Conservation (phyloP, 2,113 vertebrate genomes). For the Echinops telfairi region DNA sequence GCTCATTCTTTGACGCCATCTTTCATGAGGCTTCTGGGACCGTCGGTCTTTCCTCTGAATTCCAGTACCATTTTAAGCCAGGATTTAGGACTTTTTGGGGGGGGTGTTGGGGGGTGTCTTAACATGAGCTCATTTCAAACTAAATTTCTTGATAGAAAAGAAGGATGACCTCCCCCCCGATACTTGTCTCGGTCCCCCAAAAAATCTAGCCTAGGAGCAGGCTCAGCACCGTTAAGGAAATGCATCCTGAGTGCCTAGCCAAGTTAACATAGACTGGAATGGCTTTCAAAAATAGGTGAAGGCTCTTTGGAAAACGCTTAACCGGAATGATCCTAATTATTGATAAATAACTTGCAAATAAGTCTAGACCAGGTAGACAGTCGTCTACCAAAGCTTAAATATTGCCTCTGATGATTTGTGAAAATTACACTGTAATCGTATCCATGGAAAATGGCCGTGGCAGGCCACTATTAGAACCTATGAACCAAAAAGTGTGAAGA, state of each 20-base stretch:
- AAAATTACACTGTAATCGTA: not conserved
- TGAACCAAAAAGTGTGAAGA: not conserved
- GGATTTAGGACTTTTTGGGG: not conserved
- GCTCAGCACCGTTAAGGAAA: not conserved
- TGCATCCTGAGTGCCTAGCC: conserved; percentile 17
- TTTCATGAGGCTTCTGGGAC: conserved; percentile 20
- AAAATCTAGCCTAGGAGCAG: conserved; percentile 53
- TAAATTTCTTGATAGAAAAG: conserved; percentile 41
- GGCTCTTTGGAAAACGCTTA: conserved; percentile 30
- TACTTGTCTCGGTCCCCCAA: not conserved
- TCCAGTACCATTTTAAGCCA: not conserved
- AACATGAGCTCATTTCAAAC: conserved; percentile 56
- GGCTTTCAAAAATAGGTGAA: conserved; percentile 46
- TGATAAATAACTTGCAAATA: conserved; percentile 27
- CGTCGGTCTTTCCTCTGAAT: conserved; percentile 47
- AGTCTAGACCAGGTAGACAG: conserved; percentile 31
- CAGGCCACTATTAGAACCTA: not conserved
- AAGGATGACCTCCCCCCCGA: conserved; percentile 1
- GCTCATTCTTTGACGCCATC: conserved; percentile 13
- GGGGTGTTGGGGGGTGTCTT: not conserved
- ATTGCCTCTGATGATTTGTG: not conserved
- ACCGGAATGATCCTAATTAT: conserved; percentile 11
- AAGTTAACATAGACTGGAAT: conserved; percentile 23
- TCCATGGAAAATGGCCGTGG: not conserved
- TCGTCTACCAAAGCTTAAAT: conserved; percentile 1